Percentiles rank a stretch among this genome's conserved stretches.
These are phyloP conservation scores for Todus mexicanus DNA, from an alignment of 2,797 vertebrate species.

Conservation along the genomic window DNA sequence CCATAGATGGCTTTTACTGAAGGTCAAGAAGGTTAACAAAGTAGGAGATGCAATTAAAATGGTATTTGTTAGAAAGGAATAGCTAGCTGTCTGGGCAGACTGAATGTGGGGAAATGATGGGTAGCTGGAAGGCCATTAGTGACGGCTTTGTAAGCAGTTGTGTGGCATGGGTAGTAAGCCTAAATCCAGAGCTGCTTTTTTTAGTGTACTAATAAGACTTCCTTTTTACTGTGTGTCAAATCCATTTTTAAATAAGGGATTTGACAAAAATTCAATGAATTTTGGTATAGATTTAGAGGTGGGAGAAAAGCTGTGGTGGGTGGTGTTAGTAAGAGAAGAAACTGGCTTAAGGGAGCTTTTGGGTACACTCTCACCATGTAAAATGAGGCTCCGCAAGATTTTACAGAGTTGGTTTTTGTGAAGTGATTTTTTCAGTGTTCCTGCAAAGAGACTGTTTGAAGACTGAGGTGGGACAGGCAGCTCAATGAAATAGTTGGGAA, in stretches of 20 bases:
- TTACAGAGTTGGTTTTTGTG: neutral
- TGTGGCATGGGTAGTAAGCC: slow-evolving; percentile 49
- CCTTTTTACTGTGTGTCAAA: neutral
- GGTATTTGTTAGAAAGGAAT: slow-evolving; percentile 56
- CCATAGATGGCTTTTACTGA: slow-evolving; percentile 70
- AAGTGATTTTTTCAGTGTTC: neutral
- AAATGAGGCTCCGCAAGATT: neutral
- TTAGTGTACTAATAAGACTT: slow-evolving; percentile 2
- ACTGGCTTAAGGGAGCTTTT: neutral
- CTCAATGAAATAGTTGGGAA: neutral
- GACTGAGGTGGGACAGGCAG: neutral
- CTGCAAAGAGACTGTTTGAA: neutral
- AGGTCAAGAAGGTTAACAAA: slow-evolving; percentile 75
- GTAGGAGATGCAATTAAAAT: slow-evolving; percentile 67
- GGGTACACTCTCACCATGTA: neutral
- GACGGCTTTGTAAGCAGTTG: slow-evolving; percentile 61
- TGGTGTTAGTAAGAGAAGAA: neutral
- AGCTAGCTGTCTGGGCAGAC: slow-evolving; percentile 29
- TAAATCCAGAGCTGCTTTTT: slow-evolving; percentile 40
- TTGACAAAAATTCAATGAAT: neutral
- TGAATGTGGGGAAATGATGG: slow-evolving; percentile 25
- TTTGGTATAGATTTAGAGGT: neutral
- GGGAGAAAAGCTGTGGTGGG: neutral
- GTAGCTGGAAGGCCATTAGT: slow-evolving; percentile 46
- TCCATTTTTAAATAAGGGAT: neutral